Conservation (phyloP, 2,797 vertebrate species). For the Chelmon rostratus region DNA sequence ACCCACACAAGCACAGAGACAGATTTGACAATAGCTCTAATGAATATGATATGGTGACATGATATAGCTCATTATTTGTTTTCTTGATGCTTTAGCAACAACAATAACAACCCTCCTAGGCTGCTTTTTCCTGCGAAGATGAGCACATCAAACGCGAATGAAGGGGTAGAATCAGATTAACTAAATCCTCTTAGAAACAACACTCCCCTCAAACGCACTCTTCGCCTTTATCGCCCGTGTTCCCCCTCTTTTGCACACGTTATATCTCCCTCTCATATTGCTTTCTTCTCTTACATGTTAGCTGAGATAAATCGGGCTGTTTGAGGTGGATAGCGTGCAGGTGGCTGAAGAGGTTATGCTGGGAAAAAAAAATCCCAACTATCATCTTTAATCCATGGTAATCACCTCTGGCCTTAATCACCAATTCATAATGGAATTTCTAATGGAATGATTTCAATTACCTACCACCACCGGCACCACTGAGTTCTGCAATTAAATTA, state of each 20-base stretch:
- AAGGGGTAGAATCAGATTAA: slow-evolving; percentile 68
- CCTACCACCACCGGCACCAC: slow-evolving; percentile 88
- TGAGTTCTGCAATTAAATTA: slow-evolving; percentile 96
- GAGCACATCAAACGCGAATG: slow-evolving; percentile 58
- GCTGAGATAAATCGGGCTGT: slow-evolving; percentile 49
- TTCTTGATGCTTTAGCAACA: slow-evolving; percentile 47
- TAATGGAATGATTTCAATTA: slow-evolving; percentile 99
- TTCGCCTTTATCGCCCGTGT: slow-evolving; percentile 29
- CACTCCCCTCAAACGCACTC: slow-evolving; percentile 38
- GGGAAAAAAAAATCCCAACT: slow-evolving; percentile 80
- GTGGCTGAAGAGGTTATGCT: slow-evolving; percentile 89
- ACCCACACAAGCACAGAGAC: slow-evolving; percentile 28
- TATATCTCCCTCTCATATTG: background rate
- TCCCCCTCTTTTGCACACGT: background rate
- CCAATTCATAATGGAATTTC: slow-evolving; percentile 98
- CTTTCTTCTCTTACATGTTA: slow-evolving; percentile 23
- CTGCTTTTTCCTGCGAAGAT: slow-evolving; percentile 39
- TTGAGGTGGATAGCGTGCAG: slow-evolving; percentile 62
- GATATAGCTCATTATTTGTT: slow-evolving; percentile 71
- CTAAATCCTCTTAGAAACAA: slow-evolving; percentile 72
- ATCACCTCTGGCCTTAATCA: slow-evolving; percentile 96
- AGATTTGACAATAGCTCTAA: slow-evolving; percentile 62
- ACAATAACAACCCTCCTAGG: slow-evolving; percentile 55
- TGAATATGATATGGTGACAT: slow-evolving; percentile 59
- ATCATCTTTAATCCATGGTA: slow-evolving; percentile 93